Base-by-base conservation (phyloP, 1,140 invertebrate species). In the Papilio helenus region DNA sequence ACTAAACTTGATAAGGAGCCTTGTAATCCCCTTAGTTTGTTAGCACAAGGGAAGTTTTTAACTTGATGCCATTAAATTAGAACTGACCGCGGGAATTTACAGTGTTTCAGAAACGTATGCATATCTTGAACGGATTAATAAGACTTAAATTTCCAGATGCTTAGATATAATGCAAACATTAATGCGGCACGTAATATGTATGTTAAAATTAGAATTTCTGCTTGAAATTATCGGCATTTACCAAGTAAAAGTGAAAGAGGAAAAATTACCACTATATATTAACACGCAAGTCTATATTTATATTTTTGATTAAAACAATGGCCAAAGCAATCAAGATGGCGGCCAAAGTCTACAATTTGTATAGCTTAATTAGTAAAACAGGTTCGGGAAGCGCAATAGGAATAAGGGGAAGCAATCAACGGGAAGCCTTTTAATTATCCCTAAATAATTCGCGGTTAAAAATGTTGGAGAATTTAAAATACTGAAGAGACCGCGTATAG, bases 311-410 rank as follows among this genome's bases (percentile, higher is more conserved):
- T 72, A 79, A 71, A 81, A 72, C 80, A 82, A 83, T 82, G 86
- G 82, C 83, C 82, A 80, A 68, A 74, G 85, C 84, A 90, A 92
- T 91, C 86, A 88, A 84, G 81, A 82, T 79, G 79, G 82, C 79
- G 87, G 85, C 85, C 82, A 80, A 84, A 86, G 79, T 87, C 84
- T 80, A 85, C 82, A 85, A 89, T 90, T 89, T 88, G 86, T 90
- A 88, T 87, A 80, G 86, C 86, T 90, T 89, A 88, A 91, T 91
- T 92, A 90, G 86, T 77, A 77, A 77, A 77, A 61, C 84, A 85
- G 86, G 83, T 80, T 77, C 80, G 84, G 84, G 84, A 74, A 79
- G 72, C 26, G 26, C 78, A 76, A 76, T 85, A 83, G 84, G 80
- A 85, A 86, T 76, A 82, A 81, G 82, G 82, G 80, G 79, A 84